Conservation (phyloP, 1,140 invertebrate species). For the Bacillus rossius region DNA sequence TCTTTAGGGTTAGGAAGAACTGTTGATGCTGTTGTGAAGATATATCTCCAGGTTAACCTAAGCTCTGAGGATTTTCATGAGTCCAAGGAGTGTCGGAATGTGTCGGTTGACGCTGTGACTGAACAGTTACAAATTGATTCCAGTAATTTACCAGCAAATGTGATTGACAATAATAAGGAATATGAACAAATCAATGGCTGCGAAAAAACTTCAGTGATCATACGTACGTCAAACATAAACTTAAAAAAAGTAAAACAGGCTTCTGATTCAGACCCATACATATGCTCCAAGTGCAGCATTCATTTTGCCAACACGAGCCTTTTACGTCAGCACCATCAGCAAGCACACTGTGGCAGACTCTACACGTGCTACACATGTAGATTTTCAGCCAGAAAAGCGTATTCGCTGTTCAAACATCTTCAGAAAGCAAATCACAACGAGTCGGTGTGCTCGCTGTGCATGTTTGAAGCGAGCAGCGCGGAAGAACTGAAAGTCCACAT, state of each 20-base stretch:
- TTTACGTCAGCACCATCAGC: constrained; percentile 7
- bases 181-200: no score
- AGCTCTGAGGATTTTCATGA: not conserved
- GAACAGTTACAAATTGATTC: not conserved
- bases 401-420: constrained; percentile 30
- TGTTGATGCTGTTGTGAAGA: not conserved
- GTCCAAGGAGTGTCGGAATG: not conserved
- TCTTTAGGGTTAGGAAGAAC: not conserved
- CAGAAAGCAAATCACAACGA: constrained; percentile 43
- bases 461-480: constrained; percentile 40
- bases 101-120: not conserved
- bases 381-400: constrained; percentile 9
- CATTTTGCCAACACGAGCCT: constrained; percentile 10
- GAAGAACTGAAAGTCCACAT: constrained; percentile 44
- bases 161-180: no score
- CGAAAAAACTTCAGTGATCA: not conserved
- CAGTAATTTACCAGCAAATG: no score
- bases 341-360: constrained; percentile 6
- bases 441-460: constrained; percentile 46
- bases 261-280: constrained; percentile 36
- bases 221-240: not conserved
- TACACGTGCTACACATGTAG: constrained; percentile 11
- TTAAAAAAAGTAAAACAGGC: not conserved
- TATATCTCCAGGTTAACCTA: not conserved
- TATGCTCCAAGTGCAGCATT: constrained; percentile 29